Percentiles rank a stretch among this genome's conserved stretches.
These are phyloP conservation scores for Apis dorsata DNA, from an alignment of 1,140 invertebrate genomes.

Conservation along the genomic window DNA sequence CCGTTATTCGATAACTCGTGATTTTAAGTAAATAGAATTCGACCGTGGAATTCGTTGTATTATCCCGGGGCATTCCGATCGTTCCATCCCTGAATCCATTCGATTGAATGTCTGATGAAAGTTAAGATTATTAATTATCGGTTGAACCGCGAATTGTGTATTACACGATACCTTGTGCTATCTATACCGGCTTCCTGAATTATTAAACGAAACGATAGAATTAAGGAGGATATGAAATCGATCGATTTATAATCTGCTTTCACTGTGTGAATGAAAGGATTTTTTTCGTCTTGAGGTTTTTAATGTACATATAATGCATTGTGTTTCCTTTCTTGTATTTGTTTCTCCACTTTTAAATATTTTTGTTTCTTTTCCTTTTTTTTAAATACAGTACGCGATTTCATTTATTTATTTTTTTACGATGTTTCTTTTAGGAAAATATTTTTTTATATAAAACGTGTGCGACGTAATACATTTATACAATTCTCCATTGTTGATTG, in stretches of 20 bases:
- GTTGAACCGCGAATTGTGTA: constrained; percentile 49
- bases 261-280: too few species aligned
- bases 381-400: too few species aligned
- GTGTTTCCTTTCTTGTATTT: neutral
- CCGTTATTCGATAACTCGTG: constrained; percentile 31
- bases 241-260: neutral
- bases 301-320: neutral
- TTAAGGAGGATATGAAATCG: neutral
- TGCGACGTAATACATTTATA: too few species aligned
- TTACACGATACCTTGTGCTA: neutral
- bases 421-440: too few species aligned
- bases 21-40: constrained; percentile 61
- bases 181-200: neutral
- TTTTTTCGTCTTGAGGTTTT: neutral
- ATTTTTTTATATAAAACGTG: too few species aligned
- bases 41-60: constrained; percentile 14
- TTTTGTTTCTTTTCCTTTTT: neutral
- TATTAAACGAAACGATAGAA: neutral
- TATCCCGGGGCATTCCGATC: neutral
- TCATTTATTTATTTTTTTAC: too few species aligned
- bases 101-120: constrained; percentile 23
- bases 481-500: too few species aligned
- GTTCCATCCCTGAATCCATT: neutral
- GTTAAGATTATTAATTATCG: constrained; percentile 54
- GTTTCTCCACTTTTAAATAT: neutral